Conservation (phyloP, 2,888 invertebrate species). For the Danaus chrysippus region DNA sequence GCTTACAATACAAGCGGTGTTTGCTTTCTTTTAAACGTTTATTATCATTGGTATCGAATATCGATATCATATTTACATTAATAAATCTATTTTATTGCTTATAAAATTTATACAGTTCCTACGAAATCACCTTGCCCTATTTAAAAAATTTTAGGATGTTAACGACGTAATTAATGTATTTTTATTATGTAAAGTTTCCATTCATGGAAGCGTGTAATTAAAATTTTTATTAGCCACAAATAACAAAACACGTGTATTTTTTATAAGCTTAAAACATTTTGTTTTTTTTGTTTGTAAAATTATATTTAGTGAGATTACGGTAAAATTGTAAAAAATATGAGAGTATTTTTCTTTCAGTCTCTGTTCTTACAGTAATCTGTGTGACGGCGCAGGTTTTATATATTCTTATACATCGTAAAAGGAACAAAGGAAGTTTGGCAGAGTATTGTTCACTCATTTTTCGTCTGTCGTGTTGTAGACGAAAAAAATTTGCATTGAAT, state of each 20-base stretch:
- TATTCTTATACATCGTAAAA: constrained; percentile 43
- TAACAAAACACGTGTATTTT: neutral
- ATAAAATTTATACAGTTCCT: constrained; percentile 12
- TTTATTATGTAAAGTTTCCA: neutral
- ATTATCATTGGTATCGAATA: too few relatives aligned
- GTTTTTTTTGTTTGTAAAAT: too few relatives aligned
- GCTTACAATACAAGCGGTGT: neutral
- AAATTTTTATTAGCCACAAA: constrained; percentile 1
- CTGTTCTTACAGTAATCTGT: constrained; percentile 29
- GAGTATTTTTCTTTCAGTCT: constrained; percentile 6
- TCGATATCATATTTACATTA: constrained; percentile 3
- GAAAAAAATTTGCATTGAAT: constrained; percentile 58
- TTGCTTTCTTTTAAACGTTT: too few relatives aligned
- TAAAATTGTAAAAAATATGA: neutral
- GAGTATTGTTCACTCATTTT: constrained; percentile 59
- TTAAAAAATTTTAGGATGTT: constrained; percentile 18
- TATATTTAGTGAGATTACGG: too few relatives aligned
- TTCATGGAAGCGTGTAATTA: neutral
- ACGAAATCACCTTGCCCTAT: constrained; percentile 23
- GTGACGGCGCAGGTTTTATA: constrained; percentile 47
- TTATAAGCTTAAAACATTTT: neutral
- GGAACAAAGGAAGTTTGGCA: constrained; percentile 75
- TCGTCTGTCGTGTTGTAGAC: constrained; percentile 55
- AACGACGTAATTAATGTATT: constrained; percentile 14
- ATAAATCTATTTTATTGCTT: constrained; percentile 13